Conservation (phyloP, 2,113 vertebrate species). For the Macroglossus sobrinus region DNA sequence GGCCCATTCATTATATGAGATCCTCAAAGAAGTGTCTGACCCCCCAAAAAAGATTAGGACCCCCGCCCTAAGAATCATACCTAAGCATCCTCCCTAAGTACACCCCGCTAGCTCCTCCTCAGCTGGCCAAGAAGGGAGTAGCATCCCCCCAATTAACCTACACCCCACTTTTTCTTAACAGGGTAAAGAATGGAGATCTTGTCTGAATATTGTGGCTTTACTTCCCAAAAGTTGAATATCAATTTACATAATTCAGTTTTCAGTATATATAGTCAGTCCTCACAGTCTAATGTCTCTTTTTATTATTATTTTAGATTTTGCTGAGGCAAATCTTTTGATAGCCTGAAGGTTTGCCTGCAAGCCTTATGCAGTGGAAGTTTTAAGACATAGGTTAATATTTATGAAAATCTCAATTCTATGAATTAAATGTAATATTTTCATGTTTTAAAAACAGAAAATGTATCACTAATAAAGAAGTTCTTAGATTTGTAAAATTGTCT, state of each 20-base stretch:
- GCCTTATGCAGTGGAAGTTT: conserved; percentile 29
- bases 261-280: conserved; percentile 21
- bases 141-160: neutral
- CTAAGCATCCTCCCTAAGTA: neutral
- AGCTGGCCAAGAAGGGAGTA: neutral
- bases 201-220: neutral
- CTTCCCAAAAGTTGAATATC: conserved; percentile 30
- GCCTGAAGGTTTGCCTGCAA: conserved; percentile 56
- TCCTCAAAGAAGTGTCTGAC: neutral
- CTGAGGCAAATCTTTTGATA: conserved; percentile 65
- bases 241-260: conserved; percentile 56
- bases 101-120: too few relatives aligned
- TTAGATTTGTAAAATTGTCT: neutral
- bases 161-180: neutral
- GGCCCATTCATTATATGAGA: neutral
- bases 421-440: conserved; percentile 37
- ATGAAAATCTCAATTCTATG: conserved; percentile 40
- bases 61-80: neutral
- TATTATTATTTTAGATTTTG: conserved; percentile 65
- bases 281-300: conserved; percentile 20
- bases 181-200: neutral
- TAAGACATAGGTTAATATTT: conserved; percentile 53
- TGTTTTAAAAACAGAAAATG: neutral
- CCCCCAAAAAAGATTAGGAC: neutral
- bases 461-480: conserved; percentile 35